phyloP scores from a whole-genome alignment of 1,140 invertebrate species.

The Macrosteles quadrilineatus region DNA sequence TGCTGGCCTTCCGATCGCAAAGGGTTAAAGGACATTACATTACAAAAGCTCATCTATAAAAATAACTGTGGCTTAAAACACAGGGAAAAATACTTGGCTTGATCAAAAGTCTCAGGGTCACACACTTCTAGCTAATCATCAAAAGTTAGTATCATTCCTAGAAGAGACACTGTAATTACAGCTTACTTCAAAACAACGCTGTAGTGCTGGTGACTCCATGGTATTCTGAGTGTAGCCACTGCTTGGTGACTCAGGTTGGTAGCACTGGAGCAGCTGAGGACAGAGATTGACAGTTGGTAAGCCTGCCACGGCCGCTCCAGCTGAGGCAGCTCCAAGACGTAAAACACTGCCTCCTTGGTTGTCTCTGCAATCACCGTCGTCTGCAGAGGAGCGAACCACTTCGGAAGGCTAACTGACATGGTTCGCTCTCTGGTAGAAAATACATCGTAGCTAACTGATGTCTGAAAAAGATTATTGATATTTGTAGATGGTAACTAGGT shows the following conservation, averaged over 20 bases:
- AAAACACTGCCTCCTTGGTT: slow-evolving; percentile 56
- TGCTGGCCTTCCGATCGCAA: too few species aligned
- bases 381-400: not conserved
- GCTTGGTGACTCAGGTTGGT: slow-evolving; percentile 26
- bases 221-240: slow-evolving; percentile 34
- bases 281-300: slow-evolving; percentile 58
- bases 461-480: too few species aligned
- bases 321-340: slow-evolving; percentile 58
- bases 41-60: too few species aligned
- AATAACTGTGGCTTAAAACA: too few species aligned
- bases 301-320: slow-evolving; percentile 61
- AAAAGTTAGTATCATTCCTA: too few species aligned
- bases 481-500: too few species aligned
- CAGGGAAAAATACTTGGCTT: too few species aligned
- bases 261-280: slow-evolving; percentile 43
- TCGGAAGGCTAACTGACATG: not conserved
- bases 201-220: slow-evolving; percentile 39
- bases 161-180: not conserved
- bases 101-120: too few species aligned
- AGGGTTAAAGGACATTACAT: too few species aligned
- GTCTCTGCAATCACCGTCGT: slow-evolving; percentile 52
- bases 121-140: too few species aligned
- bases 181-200: slow-evolving; percentile 31
- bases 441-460: not conserved
- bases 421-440: not conserved